These are phyloP conservation scores for Apamea crenata DNA, from an alignment of 2,888 invertebrate genomes.

Conservation along the genomic window DNA sequence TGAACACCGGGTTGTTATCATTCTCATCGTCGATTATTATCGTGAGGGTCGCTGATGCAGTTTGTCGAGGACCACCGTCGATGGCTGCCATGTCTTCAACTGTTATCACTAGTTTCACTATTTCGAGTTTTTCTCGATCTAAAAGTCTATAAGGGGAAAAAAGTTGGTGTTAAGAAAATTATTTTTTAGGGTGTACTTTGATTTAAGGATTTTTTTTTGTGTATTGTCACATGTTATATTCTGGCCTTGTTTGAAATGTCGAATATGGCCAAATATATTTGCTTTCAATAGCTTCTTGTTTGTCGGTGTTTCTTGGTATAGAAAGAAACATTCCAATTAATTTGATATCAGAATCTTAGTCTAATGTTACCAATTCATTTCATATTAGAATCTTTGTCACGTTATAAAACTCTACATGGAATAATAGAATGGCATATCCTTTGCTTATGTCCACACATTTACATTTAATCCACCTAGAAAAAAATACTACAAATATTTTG, in stretches of 20 bases:
- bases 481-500: background rate
- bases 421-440: background rate
- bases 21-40: conserved; percentile 96
- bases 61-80: conserved; percentile 92
- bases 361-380: background rate
- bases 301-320: background rate
- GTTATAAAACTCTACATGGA: background rate
- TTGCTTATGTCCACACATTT: too few relatives aligned
- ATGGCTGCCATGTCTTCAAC: conserved; percentile 96
- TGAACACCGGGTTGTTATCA: conserved; percentile 96
- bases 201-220: too few relatives aligned
- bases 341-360: background rate
- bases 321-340: background rate
- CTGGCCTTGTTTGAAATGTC: background rate
- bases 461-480: too few relatives aligned
- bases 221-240: background rate
- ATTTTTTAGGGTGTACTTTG: too few relatives aligned
- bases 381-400: background rate
- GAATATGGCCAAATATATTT: background rate
- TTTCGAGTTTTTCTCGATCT: conserved; percentile 96
- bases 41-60: conserved; percentile 93
- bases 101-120: conserved; percentile 93
- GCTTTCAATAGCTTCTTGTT: background rate
- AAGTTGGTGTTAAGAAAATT: too few relatives aligned
- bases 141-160: conserved; percentile 90